These are phyloP conservation scores for Isurus oxyrinchus DNA, from an alignment of 2,113 vertebrate species.

Conservation along the genomic window DNA sequence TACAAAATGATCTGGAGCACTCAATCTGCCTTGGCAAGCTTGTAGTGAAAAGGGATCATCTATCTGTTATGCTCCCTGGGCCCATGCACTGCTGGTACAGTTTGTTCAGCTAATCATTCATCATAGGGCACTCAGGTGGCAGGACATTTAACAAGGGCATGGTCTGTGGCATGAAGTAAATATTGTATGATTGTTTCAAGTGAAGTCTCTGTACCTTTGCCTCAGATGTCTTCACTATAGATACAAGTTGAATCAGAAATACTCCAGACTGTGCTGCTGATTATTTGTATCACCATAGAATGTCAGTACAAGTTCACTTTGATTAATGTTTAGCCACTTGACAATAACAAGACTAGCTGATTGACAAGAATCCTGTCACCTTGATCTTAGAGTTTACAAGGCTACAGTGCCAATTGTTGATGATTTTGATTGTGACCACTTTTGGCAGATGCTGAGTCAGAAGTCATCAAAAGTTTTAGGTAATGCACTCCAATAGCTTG, in stretches of 20 bases:
- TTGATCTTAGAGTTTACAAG: neutral
- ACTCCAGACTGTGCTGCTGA: neutral
- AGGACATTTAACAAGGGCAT: neutral
- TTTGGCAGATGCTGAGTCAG: neutral
- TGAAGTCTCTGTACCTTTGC: neutral
- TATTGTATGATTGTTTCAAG: neutral
- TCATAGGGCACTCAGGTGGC: neutral
- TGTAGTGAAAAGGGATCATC: neutral
- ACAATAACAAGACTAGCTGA: neutral
- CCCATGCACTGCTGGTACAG: neutral
- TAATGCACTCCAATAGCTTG: neutral
- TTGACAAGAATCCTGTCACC: neutral
- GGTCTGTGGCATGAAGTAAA: neutral
- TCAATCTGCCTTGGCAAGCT: neutral
- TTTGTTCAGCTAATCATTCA: neutral
- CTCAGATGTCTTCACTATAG: neutral
- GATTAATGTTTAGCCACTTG: neutral
- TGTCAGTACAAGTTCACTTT: neutral
- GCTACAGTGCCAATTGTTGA: neutral
- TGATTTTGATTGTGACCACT: neutral
- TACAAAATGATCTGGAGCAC: neutral
- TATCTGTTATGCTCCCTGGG: neutral
- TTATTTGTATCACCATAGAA: neutral
- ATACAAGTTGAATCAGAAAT: neutral
- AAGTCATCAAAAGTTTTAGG: neutral